Conservation (phyloP, 2,113 vertebrate species). For the Pandion haliaetus region DNA sequence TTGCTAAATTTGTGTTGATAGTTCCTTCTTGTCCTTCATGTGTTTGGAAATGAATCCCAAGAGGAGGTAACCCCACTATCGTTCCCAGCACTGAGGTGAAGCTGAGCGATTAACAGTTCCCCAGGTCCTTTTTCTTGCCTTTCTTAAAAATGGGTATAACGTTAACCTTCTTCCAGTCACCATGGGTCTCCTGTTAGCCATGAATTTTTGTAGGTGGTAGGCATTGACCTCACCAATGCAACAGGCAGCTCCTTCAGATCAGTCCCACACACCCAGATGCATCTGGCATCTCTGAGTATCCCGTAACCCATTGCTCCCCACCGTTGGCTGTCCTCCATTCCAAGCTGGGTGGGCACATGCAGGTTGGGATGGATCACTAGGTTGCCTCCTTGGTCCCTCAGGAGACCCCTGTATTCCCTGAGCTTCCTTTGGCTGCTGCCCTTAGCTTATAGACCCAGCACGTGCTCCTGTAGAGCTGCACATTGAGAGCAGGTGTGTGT, state of each 20-base stretch:
- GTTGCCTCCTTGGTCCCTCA: background rate
- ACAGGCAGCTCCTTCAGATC: background rate
- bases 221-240: background rate
- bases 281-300: background rate
- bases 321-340: background rate
- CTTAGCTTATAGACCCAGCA: background rate
- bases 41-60: background rate
- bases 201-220: background rate
- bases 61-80: background rate
- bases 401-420: background rate
- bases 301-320: background rate
- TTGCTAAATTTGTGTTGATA: background rate
- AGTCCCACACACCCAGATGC: background rate
- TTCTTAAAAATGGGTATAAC: background rate
- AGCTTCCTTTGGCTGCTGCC: background rate
- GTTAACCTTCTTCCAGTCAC: background rate
- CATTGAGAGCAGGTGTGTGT: background rate
- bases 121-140: background rate
- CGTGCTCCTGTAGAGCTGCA: background rate
- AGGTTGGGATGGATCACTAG: background rate
- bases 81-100: background rate
- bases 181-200: fast-evolving
- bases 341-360: background rate
- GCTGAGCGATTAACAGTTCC: background rate
- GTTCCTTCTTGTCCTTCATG: background rate